Evolutionary conservation across 2,888 invertebrate genomes (phyloP), one percentile per base, ranked within the genome.

Genomic region (Tetragonula carbonaria): DNA sequence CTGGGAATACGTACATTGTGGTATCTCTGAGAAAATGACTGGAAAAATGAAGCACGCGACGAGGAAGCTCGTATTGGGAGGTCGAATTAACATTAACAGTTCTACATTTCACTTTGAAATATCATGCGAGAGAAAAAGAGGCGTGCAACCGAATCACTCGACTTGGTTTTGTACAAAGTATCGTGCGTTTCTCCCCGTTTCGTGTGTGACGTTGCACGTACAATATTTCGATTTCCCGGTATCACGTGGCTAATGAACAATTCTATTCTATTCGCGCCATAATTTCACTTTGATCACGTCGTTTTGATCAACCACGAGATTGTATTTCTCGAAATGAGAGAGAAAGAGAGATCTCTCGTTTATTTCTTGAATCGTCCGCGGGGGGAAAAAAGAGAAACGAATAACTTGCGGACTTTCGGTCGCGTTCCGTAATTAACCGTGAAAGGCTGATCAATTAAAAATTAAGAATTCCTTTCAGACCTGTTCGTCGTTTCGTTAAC

Each of bases 391-490:
- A 16, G 53, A 53, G 18, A 16, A 28, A 0, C 45, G 45, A 45
- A 45, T 45, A 45, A 45, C 45, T 45, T 8, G 1, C 45, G 11
- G 45, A 45, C 8, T 8, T 16, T 21, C 11, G 14, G 28, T 33
- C 16, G 28, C 33, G 33, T 16, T 5, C 45, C 11, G 51, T 66
- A 80, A 80, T 80, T 71, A 74, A 53, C 45, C 70, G 38, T 45
- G 66, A 82, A 71, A 75, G 74, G 66, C n/a, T 71, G 66, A 57
- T 82, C 80, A 71, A 65, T 82, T 74, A 28, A 45, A 53, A 66
- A 65, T 82, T 65, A 82, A 75, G 62, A 74, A 82, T 74, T 66
- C 71, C 66, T 80, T 75, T 80, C 66, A 71, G 57, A 55, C 38
- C 21, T 21, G 57, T 23, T 28, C 74, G 14, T n/a, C 57, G 65